Base-by-base conservation (phyloP, 1,140 invertebrate species). In the Yoshiicerus persimilis region DNA sequence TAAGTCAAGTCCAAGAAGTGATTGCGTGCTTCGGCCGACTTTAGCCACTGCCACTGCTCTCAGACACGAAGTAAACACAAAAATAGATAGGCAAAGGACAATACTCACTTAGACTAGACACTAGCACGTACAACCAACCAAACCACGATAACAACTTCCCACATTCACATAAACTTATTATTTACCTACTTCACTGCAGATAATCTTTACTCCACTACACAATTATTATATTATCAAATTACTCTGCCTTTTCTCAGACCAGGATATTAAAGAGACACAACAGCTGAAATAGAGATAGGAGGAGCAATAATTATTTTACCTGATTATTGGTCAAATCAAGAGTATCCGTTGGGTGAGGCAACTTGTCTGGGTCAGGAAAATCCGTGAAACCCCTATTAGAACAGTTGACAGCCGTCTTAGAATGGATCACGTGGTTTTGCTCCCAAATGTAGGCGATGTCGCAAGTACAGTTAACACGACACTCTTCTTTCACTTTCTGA, bases 311-410 rank as follows among this genome's bases (percentile, higher is more conserved):
- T 2, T 16, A 11, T 47, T 70, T 64, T 92, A 95, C 92, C 93
- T 94, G 86, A 92, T 96, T 95, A 83, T 93, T 92, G 89, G 92
- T 92, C 5, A 95, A 91, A 39, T 93, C 91, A 10, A 95, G 91
- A 8, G 93, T 94, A 13, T 93, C 94, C 2, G 94, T 94, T 88
- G 94, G 93, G 6, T 92, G 91, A 0, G 95, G 95, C 75, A 95
- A 91, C 86, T 92, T 92, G 70, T 90, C 86, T 8, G 95, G 95
- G 86, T 91, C 87, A 6, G 95, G 95, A 89, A 95, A 92, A 88
- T 93, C 91, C 0, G 90, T 92, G 16, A 95, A 91, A 38, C 92
- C 92, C 66, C 93, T 92, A 86, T 93, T 88, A 56, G 93, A 94
- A 87, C 95, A 95, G 90, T 95, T 94, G 41, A 95, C 94, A n/a